Evolutionary conservation across 2,888 invertebrate genomes (phyloP).

Genomic region (Cheilosia grossa): DNA sequence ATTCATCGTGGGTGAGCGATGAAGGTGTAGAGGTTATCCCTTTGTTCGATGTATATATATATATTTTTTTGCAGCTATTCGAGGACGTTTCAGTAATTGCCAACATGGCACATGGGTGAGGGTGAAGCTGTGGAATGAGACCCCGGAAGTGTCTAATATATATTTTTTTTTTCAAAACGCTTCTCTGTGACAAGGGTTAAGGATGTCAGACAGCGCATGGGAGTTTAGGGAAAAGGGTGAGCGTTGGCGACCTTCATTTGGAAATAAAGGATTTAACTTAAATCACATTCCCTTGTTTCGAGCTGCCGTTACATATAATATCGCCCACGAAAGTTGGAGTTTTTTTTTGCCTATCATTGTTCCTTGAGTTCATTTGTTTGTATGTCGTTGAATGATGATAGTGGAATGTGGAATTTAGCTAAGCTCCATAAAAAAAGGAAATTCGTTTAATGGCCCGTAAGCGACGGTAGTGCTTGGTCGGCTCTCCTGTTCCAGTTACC

Average conservation of each 20-base stretch:
- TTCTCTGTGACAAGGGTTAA: slow-evolving; percentile 48
- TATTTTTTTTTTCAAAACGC: slow-evolving; percentile 36
- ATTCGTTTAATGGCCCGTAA: slow-evolving; percentile 51
- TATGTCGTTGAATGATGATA: slow-evolving; percentile 43
- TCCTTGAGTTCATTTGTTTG: slow-evolving; percentile 30
- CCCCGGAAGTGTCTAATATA: slow-evolving; percentile 29
- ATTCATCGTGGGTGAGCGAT: slow-evolving; percentile 26
- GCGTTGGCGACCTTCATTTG: slow-evolving; percentile 32
- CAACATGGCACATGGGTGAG: slow-evolving; percentile 35
- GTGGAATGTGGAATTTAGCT: slow-evolving; percentile 51
- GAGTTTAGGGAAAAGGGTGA: slow-evolving; percentile 1
- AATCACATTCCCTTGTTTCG: slow-evolving; percentile 49
- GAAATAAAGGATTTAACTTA: slow-evolving; percentile 48
- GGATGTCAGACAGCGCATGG: slow-evolving; percentile 12
- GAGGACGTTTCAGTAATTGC: slow-evolving; percentile 48
- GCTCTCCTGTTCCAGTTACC: not conserved
- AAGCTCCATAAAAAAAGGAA: slow-evolving; percentile 43
- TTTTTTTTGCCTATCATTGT: not conserved
- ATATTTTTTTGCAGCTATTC: slow-evolving; percentile 4
- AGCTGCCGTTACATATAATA: not conserved
- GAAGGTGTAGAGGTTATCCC: slow-evolving; percentile 17
- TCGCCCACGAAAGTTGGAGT: not conserved
- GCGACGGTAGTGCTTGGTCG: slow-evolving; percentile 32
- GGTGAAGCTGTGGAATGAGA: not conserved
- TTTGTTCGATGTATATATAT: not conserved